Percentiles rank a stretch among this genome's conserved stretches.
phyloP scores from a whole-genome alignment of 37 sponge, comb jelly and placozoan species.

The Halisarca cf. caerulea region DNA sequence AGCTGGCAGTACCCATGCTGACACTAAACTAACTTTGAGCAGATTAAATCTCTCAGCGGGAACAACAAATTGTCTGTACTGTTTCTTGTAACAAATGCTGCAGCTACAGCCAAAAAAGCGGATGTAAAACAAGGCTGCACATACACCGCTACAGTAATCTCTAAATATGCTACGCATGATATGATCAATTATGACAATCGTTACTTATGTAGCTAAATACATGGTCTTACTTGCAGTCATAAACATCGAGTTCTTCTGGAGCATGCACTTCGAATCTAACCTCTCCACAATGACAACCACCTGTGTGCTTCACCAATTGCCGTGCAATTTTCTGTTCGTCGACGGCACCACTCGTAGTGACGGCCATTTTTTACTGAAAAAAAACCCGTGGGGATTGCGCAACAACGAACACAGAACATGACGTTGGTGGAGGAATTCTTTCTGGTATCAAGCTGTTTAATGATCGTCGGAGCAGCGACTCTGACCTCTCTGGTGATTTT shows the following conservation, averaged over 20 bases:
- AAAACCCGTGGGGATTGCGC: too few relatives aligned
- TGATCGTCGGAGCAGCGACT: not conserved
- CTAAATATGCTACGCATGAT: too few relatives aligned
- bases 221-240: constrained; percentile 88
- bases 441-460: not conserved
- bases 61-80: constrained; percentile 89
- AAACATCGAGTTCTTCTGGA: constrained; percentile 57
- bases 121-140: too few relatives aligned
- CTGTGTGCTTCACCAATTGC: constrained; percentile 54
- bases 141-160: too few relatives aligned
- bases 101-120: too few relatives aligned
- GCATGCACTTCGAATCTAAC: constrained; percentile 86
- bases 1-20: too few relatives aligned
- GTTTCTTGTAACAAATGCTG: constrained; percentile 86
- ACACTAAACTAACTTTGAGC: constrained; percentile 36
- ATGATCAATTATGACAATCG: too few relatives aligned
- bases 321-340: too few relatives aligned
- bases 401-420: not conserved
- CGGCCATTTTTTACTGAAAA: constrained; percentile 13
- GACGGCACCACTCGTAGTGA: too few relatives aligned
- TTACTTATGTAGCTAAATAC: too few relatives aligned
- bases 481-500: constrained; percentile 13
- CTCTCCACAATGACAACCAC: constrained; percentile 94
- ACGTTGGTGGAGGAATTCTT: not conserved
- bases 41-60: constrained; percentile 81